A percentile compares a stretch with the other conserved stretches of the same genome.
phyloP scores from a whole-genome alignment of 2,888 invertebrate species.

The Epicampocera succincta region DNA sequence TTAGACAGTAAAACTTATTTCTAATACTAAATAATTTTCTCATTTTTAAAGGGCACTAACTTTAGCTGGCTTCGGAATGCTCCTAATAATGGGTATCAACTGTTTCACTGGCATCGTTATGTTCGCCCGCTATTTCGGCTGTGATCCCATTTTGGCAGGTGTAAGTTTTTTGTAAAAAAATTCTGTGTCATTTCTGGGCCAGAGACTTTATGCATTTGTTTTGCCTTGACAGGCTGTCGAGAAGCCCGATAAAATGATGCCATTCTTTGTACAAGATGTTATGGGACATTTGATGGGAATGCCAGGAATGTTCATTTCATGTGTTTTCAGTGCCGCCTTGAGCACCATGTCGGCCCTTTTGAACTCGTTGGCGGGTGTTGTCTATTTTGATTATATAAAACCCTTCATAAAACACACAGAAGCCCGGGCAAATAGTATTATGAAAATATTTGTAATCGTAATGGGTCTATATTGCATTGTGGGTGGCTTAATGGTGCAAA shows the following conservation, averaged over 20 bases:
- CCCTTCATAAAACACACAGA: slow-evolving; percentile 80
- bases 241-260: slow-evolving; percentile 83
- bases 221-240: slow-evolving; percentile 77
- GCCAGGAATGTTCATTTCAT: slow-evolving; percentile 85
- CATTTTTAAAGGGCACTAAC: slow-evolving; percentile 81
- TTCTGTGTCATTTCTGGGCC: background rate
- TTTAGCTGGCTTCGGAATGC: slow-evolving; percentile 83
- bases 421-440: slow-evolving; percentile 82
- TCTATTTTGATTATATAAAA: slow-evolving; percentile 84
- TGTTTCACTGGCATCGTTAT: slow-evolving; percentile 84
- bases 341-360: slow-evolving; percentile 84
- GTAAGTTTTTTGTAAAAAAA: slow-evolving; percentile 72
- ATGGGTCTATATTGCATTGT: slow-evolving; percentile 85
- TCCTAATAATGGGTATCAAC: slow-evolving; percentile 83
- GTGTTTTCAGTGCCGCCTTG: slow-evolving; percentile 85
- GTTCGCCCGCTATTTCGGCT: slow-evolving; percentile 83
- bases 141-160: slow-evolving; percentile 84
- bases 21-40: background rate
- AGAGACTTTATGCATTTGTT: background rate
- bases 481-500: slow-evolving; percentile 82
- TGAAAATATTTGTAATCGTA: slow-evolving; percentile 81
- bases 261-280: slow-evolving; percentile 84
- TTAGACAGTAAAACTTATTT: background rate
- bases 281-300: slow-evolving; percentile 83
- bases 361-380: slow-evolving; percentile 83